Conservation (phyloP, 2,888 invertebrate species). For the Drosophila trichaetosa region DNA sequence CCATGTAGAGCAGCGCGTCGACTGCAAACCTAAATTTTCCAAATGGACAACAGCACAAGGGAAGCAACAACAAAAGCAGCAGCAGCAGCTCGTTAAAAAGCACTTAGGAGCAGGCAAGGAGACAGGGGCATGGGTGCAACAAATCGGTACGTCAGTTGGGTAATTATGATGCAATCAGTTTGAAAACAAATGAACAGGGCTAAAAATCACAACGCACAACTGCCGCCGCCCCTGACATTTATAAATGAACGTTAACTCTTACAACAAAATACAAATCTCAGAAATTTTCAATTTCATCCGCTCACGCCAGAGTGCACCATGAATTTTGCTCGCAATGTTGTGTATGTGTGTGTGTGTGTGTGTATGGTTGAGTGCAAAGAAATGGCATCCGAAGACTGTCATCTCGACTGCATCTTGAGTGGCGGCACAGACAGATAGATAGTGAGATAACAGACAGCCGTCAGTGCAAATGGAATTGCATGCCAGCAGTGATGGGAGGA, state of each 20-base stretch:
- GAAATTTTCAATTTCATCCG: constrained; percentile 45
- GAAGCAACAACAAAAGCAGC: not conserved
- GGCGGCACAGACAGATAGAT: constrained; percentile 28
- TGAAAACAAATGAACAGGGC: constrained; percentile 59
- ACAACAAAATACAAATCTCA: constrained; percentile 8
- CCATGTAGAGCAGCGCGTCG: constrained; percentile 7
- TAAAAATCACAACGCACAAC: constrained; percentile 63
- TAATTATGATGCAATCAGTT: constrained; percentile 78
- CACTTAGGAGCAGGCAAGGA: constrained; percentile 60
- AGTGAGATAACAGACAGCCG: constrained; percentile 62
- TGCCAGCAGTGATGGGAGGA: not conserved
- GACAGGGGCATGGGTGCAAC: constrained; percentile 4
- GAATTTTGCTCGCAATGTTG: constrained; percentile 39
- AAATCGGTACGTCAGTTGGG: constrained; percentile 54
- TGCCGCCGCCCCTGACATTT: constrained; percentile 45
- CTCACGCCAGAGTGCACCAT: constrained; percentile 26
- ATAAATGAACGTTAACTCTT: constrained; percentile 60
- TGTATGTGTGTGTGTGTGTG: not conserved
- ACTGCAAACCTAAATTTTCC: constrained; percentile 23
- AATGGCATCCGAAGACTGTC: constrained; percentile 69
- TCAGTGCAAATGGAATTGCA: constrained; percentile 69
- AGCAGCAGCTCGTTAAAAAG: constrained; percentile 75
- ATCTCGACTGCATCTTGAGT: constrained; percentile 62
- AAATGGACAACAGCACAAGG: constrained; percentile 38
- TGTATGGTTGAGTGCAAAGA: constrained; percentile 25